Base-by-base conservation (phyloP, 92 coral and sea anemone genomes). In the Hydrozoanthus gracilis region DNA sequence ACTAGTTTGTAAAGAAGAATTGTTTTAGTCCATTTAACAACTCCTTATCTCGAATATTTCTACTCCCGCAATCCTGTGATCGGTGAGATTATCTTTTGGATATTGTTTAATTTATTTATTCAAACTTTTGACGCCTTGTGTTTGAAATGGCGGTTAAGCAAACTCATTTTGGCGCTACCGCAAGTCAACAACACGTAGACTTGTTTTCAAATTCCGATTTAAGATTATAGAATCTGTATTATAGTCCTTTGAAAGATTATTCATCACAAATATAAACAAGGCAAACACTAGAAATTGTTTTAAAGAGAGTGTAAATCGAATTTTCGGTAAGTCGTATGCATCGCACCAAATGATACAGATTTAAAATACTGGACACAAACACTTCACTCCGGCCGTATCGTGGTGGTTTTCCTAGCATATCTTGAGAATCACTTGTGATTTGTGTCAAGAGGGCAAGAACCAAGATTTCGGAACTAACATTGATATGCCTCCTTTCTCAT, bases 31-130 rank as follows among this genome's bases (percentile, higher is more conserved):
- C 72, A 87, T 88, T 91, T 91, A 91, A 27, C 39, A 27, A 61
- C 76, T 91, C 83, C 88, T 91, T 87, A 91, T 91, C 93, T 87
- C 69, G 61, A 82, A 78, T 82, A 84, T 88, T 91, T 84, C 20
- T 54, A 87, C 76, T 88, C 86, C 62, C 91, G 60, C 83, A 51
- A 77, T 84, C 54, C 68, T 75, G 58, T 58, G 83, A 78, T 71
- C 64, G 44, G 18, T 58, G 71, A 58, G 83, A 78, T 78, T 56
- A 78, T 78, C 83, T 78, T 64, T 78, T 60, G 83, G 46, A 78
- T 78, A 78, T 78, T 78, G 83, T 60, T 78, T 78, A 78, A 78
- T 78, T 78, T 78, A 78, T 78, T 78, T 78, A 78, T 78, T 78
- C 83, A 78, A 78, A 78, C 83, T 78, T 78, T 78, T 58, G 47